Conservation (phyloP, 2,113 vertebrate species). For the Thamnaconus septentrionalis region DNA sequence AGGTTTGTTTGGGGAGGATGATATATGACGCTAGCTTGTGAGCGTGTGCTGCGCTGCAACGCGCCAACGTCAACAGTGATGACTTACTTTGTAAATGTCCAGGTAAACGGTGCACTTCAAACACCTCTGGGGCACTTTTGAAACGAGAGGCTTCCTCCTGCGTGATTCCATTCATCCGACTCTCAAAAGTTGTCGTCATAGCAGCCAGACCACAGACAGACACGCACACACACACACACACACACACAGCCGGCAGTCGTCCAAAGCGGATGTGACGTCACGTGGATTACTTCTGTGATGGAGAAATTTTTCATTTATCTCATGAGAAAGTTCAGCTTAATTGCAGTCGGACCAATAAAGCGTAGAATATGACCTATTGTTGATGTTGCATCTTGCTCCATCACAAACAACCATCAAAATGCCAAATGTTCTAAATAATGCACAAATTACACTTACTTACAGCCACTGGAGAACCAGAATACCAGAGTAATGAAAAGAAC, state of each 20-base stretch:
- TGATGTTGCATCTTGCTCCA: no score
- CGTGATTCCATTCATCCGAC: conserved; percentile 49
- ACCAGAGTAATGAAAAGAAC: no score
- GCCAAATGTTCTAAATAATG: no score
- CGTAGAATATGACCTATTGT: no score
- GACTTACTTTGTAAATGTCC: conserved; percentile 65
- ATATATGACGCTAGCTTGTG: conserved; percentile 19
- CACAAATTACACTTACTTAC: no score
- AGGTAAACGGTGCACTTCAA: conserved; percentile 72
- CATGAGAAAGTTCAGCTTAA: no score
- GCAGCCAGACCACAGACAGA: conserved; percentile 35
- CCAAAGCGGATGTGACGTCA: conserved; percentile 43
- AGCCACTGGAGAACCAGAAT: no score
- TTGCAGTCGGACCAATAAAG: no score
- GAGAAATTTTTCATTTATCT: conserved; percentile 28
- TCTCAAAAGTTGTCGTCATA: conserved; percentile 68
- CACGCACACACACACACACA: neutral
- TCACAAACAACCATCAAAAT: no score
- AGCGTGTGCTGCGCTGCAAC: neutral
- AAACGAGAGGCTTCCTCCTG: conserved; percentile 21
- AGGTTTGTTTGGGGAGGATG: neutral
- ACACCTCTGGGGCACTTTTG: conserved; percentile 42
- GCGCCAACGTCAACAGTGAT: neutral
- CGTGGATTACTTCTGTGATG: conserved; percentile 36
- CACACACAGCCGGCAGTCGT: neutral